Evolutionary conservation across 2,797 vertebrate species (phyloP), one percentile per base, ranked within the genome.

Genomic region (Iguana delicatissima): DNA sequence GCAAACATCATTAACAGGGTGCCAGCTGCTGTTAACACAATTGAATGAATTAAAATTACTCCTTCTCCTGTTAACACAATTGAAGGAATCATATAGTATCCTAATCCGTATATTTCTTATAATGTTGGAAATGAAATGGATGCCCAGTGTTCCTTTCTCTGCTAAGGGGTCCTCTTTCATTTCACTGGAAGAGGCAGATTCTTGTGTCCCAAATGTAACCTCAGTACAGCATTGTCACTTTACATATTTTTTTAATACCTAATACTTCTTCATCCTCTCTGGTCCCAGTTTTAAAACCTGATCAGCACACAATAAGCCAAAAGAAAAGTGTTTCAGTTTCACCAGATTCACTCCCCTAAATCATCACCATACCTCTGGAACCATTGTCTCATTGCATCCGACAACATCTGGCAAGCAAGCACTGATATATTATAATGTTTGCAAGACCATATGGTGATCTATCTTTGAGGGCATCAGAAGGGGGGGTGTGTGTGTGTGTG

Each of bases 351-450:
- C 95, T 97, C 96, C 96, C 91, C 93, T 96, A 94, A 96, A 95
- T 95, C 94, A 95, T 96, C 93, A 80, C 88, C 64, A 38, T 94
- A 90, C 94, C 91, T 95, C 93, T 91, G 94, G 52, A 96, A 94
- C 93, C 80, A 92, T 94, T 93, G 90, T 86, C 89, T 96, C 91
- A 91, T 92, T 93, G 93, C 95, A 94, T 90, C 95, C 96, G 96
- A 94, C 90, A 96, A 95, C 97, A 97, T 97, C 97, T 97, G 97
- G 96, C 96, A 97, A 97, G 97, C 93, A 96, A 97, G 96, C 90
- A 8, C 89, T 97, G 97, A 97, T 97, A 87, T 96, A 97, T 97
- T 95, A 93, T 91, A 95, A 95, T 96, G 94, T 93, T 96, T 94
- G 93, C 93, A 95, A 93, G 89, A 93, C 97, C 97, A 97, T 97